These are phyloP conservation scores for Agapornis roseicollis DNA, from an alignment of 2,113 vertebrate genomes.

Conservation along the genomic window DNA sequence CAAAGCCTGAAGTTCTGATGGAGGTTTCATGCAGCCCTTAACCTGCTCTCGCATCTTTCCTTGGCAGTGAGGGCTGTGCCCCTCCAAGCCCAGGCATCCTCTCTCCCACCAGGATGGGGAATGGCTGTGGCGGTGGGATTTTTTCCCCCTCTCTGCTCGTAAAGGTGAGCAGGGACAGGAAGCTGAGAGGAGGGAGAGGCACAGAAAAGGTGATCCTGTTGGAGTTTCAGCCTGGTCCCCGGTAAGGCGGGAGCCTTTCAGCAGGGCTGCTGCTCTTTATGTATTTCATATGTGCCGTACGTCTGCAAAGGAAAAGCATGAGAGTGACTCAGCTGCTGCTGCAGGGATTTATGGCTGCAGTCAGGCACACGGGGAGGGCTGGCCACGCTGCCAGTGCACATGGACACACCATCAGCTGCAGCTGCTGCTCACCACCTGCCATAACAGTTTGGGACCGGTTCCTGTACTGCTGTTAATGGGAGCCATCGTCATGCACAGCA, in stretches of 20 bases:
- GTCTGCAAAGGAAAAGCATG: not conserved
- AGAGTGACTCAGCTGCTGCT: not conserved
- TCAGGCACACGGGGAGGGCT: not conserved
- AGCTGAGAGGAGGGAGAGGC: not conserved
- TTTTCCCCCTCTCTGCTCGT: not conserved
- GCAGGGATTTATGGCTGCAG: not conserved
- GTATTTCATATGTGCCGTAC: not conserved
- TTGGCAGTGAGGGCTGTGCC: not conserved
- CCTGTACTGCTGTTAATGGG: not conserved
- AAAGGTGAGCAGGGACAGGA: not conserved
- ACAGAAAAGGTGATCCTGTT: not conserved
- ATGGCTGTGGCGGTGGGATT: fast-evolving
- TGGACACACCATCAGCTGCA: not conserved
- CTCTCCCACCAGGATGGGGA: not conserved
- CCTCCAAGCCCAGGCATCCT: not conserved
- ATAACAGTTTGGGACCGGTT: not conserved
- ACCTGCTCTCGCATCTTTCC: fast-evolving
- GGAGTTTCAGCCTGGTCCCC: not conserved
- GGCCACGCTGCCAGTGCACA: not conserved
- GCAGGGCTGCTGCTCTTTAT: not conserved
- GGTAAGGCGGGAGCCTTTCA: not conserved
- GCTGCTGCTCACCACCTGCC: not conserved
- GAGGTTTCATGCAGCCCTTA: not conserved
- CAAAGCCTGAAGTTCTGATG: not conserved
- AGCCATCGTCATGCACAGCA: fast-evolving